These are phyloP conservation scores for Polia nebulosa DNA, from an alignment of 2,888 invertebrate genomes.

Conservation along the genomic window DNA sequence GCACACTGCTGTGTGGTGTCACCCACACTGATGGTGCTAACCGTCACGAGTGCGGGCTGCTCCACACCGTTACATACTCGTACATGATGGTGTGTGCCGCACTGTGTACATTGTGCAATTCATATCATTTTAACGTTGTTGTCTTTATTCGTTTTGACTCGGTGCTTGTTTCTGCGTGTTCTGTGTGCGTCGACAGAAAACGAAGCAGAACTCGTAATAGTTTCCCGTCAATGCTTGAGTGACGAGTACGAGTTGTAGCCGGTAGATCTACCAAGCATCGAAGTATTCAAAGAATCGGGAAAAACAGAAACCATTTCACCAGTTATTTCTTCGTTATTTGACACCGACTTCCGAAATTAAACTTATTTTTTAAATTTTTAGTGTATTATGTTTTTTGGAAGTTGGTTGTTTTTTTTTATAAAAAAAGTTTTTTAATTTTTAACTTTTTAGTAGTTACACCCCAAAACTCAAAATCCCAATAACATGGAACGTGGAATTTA, in stretches of 20 bases:
- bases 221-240: too few relatives aligned
- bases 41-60: conserved; percentile 9
- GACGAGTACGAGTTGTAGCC: too few relatives aligned
- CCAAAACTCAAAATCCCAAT: too few relatives aligned
- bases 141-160: not conserved
- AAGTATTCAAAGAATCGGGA: not conserved
- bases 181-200: not conserved
- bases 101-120: not conserved
- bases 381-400: too few relatives aligned
- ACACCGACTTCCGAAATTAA: too few relatives aligned
- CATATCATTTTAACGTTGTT: conserved; percentile 18
- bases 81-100: not conserved
- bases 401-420: too few relatives aligned
- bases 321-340: too few relatives aligned
- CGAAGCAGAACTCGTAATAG: too few relatives aligned
- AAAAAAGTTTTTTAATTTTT: too few relatives aligned
- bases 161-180: not conserved
- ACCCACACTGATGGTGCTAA: conserved; percentile 4
- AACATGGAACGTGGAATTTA: too few relatives aligned
- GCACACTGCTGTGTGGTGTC: conserved; percentile 5
- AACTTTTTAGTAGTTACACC: too few relatives aligned
- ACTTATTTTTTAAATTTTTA: too few relatives aligned
- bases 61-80: not conserved
- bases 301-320: not conserved
- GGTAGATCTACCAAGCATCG: not conserved